Conservation (phyloP, 2,797 vertebrate species). For the Crax fasciolata region DNA sequence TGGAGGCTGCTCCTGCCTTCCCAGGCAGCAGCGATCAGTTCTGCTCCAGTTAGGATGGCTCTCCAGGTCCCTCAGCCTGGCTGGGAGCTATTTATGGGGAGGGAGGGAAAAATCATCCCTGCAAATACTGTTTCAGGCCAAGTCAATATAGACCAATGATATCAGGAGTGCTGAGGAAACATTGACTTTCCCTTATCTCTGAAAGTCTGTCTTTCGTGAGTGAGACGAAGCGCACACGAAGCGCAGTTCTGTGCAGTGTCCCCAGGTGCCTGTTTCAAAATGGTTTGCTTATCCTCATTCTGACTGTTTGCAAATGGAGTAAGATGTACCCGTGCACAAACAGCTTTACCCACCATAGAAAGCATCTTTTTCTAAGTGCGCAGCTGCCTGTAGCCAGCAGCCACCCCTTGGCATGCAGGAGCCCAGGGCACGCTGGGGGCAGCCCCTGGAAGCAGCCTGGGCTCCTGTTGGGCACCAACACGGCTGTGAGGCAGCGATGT, state of each 20-base stretch:
- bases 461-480: background rate
- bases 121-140: background rate
- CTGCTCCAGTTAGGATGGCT: slow-evolving; percentile 25
- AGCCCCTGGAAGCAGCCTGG: background rate
- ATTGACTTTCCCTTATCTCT: background rate
- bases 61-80: background rate
- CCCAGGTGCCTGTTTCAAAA: background rate
- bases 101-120: background rate
- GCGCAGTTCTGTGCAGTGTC: accelerated
- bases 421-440: too few species aligned
- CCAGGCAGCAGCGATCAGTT: background rate
- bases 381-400: background rate
- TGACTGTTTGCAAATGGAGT: background rate
- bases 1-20: background rate
- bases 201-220: background rate
- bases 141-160: background rate
- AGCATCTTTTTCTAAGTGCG: background rate
- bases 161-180: background rate
- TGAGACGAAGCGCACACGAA: accelerated
- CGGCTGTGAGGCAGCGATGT: background rate
- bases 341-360: background rate
- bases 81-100: background rate
- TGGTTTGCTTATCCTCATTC: background rate
- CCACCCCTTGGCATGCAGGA: background rate
- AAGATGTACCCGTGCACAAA: accelerated